A percentile compares a stretch with the other conserved stretches of the same genome.
Evolutionary conservation across 2,888 invertebrate species (phyloP).

Genomic region (Caprella mutica): DNA sequence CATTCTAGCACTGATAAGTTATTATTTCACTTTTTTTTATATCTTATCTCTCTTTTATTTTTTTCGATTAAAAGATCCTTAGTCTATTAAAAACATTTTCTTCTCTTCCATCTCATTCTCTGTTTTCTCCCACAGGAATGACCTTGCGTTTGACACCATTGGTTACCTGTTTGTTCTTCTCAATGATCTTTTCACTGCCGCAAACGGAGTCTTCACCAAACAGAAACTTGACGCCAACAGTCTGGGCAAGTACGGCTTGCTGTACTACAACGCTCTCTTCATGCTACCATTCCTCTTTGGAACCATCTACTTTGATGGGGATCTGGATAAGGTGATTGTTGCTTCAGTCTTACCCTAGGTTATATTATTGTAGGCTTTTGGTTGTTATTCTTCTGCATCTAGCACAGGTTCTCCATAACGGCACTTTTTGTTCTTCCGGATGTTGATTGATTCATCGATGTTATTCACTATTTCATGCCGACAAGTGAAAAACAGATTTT

Average conservation of each 20-base stretch:
- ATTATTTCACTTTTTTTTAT: background rate
- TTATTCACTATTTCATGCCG: too few relatives aligned
- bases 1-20: background rate
- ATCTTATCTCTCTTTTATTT: background rate
- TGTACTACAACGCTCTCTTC: constrained; percentile 84
- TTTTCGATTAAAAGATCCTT: background rate
- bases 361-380: too few relatives aligned
- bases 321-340: constrained; percentile 49
- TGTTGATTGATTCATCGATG: too few relatives aligned
- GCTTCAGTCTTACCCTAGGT: too few relatives aligned
- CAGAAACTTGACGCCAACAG: constrained; percentile 90
- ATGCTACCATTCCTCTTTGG: constrained; percentile 66
- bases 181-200: constrained; percentile 92
- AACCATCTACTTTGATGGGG: constrained; percentile 63
- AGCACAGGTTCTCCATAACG: too few relatives aligned
- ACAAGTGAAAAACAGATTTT: too few relatives aligned
- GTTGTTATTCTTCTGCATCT: too few relatives aligned
- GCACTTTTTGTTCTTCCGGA: too few relatives aligned
- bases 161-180: constrained; percentile 84
- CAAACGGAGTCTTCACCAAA: constrained; percentile 92
- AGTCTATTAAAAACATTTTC: background rate
- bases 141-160: constrained; percentile 78
- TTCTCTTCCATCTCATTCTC: constrained; percentile 25
- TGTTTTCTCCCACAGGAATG: constrained; percentile 49
- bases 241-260: constrained; percentile 79